Evolutionary conservation across 2,888 invertebrate genomes (phyloP), one percentile per base, ranked within the genome.

Genomic region (Perdita meconis): DNA sequence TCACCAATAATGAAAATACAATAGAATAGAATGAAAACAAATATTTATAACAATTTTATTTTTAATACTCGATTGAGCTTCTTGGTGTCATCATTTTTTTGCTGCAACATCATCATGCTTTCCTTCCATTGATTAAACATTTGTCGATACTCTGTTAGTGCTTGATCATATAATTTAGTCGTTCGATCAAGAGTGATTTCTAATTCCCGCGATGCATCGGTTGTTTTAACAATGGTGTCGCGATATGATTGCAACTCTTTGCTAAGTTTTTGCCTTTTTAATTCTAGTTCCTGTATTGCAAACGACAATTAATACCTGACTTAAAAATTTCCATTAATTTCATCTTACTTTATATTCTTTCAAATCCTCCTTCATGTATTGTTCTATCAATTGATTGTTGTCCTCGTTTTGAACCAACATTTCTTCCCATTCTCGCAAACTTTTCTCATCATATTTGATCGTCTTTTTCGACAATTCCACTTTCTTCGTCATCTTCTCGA

Each of bases 101-200:
- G 95, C 24, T 95, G 94, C 84, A 96, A 92, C 86, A 96, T 95
- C 73, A 94, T 94, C 0, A 96, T 95, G 1, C 96, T 95, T 50
- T 94, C 93, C 56, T 95, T 95, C 96, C 96, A 97, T 86, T 96
- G 96, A 1, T 92, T 91, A 88, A 96, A 95, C 93, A 96, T 94
- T 76, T 95, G 93, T 38, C 94, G 94, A 13, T 96, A 93, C 88
- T 96, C 95, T 55, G 94, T 93, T 89, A 96, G 94, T 8, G 95
- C 95, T 82, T 95, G 93, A 65, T 92, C 91, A 83, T 94, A 94
- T 4, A 94, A 86, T 68, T 92, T 92, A 0, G 93, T 93, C 0
- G 94, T 94, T 65, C 93, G 92, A 76, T 94, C 93, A n/a, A 94
- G 87, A 66, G 93, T 92, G 77, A 94, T 93, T 82, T 95, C 95